Evolutionary conservation across 35 echinoderm and acorn worm species (phyloP).

Genomic region (Eucidaris tribuloides): DNA sequence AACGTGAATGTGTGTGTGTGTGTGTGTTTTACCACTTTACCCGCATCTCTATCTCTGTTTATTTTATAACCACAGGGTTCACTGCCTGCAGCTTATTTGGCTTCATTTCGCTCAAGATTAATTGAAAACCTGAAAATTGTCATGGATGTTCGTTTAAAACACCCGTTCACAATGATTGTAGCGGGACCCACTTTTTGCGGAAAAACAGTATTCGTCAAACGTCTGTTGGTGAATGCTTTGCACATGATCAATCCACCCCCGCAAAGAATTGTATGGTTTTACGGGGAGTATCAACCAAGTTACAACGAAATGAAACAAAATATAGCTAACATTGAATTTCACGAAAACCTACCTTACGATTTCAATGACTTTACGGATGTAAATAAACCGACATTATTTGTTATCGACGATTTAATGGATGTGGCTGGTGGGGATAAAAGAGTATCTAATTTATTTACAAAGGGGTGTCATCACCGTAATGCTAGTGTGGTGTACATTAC

Average conservation of each 20-base stretch:
- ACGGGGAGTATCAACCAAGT: constrained; percentile 42
- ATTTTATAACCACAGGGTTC: too few species aligned
- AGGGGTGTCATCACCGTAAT: constrained; percentile 65
- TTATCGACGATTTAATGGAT: constrained; percentile 64
- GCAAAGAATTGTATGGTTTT: constrained; percentile 70
- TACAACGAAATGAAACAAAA: constrained; percentile 18
- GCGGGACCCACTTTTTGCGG: constrained; percentile 44
- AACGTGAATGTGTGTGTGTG: too few species aligned
- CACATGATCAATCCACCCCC: constrained; percentile 15
- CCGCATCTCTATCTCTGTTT: too few species aligned
- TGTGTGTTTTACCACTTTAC: too few species aligned
- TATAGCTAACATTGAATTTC: constrained; percentile 46
- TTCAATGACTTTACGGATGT: constrained; percentile 28
- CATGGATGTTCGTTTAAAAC: constrained; percentile 29
- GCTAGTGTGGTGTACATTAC: constrained; percentile 43
- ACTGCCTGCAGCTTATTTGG: too few species aligned
- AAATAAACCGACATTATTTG: constrained; percentile 31
- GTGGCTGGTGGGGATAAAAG: constrained; percentile 19
- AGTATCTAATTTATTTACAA: constrained; percentile 48
- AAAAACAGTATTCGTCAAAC: constrained; percentile 36
- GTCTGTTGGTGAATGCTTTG: neutral
- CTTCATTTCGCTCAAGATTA: too few species aligned
- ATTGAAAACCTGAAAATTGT: too few species aligned
- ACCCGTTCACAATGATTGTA: constrained; percentile 47
- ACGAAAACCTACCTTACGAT: constrained; percentile 42